Conservation (phyloP, 2,888 invertebrate genomes). For the Andrena marginata region DNA sequence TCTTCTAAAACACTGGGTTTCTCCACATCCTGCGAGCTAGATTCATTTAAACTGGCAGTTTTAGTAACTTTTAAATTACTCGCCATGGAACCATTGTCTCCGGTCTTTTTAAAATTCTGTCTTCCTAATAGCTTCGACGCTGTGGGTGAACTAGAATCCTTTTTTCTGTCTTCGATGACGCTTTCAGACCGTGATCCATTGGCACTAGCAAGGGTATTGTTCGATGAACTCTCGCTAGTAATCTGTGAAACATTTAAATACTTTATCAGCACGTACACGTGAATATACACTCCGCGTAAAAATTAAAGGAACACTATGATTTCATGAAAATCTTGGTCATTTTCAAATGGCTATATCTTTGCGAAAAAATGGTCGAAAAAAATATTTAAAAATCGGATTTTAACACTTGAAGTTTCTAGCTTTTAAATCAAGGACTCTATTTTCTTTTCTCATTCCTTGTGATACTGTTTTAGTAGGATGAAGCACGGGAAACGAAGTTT, state of each 20-base stretch:
- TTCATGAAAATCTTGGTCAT: too few species aligned
- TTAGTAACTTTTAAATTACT: neutral
- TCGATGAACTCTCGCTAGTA: neutral
- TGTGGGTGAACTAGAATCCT: neutral
- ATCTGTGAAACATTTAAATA: constrained; percentile 30
- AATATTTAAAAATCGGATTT: too few species aligned
- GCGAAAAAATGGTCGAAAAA: too few species aligned
- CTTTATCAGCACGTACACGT: neutral
- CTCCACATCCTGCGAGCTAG: neutral
- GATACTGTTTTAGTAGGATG: too few species aligned
- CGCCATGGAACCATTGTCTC: neutral
- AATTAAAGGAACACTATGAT: too few species aligned
- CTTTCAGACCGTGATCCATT: neutral
- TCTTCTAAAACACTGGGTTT: neutral
- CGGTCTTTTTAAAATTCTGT: neutral
- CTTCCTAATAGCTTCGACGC: neutral
- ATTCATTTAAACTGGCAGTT: neutral
- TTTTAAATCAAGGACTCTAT: too few species aligned
- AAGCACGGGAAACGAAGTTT: too few species aligned
- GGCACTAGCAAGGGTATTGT: neutral
- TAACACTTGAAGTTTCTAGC: too few species aligned
- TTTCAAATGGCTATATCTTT: too few species aligned
- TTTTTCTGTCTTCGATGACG: neutral
- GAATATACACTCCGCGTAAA: too few species aligned
- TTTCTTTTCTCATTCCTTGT: too few species aligned